Evolutionary conservation across 2,797 vertebrate genomes (phyloP).

Genomic region (Lagocephalus sceleratus): DNA sequence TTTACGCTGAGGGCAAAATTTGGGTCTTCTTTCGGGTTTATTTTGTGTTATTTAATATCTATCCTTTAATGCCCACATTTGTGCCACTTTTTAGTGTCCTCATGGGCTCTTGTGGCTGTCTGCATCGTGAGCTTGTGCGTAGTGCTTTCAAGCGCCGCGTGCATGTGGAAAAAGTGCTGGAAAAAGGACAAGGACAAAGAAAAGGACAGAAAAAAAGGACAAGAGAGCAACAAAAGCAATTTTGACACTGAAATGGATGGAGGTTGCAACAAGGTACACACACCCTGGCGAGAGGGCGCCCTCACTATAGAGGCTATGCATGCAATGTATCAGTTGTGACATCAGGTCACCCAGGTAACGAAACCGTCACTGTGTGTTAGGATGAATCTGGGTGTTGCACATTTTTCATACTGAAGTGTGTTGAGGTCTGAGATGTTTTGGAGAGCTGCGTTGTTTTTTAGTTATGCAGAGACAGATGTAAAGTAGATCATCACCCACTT

Average conservation of each 20-base stretch:
- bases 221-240: slow-evolving; percentile 70
- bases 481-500: too few species aligned
- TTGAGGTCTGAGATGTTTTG: slow-evolving; percentile 9
- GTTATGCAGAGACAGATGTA: slow-evolving; percentile 2
- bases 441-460: slow-evolving; percentile 4
- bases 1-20: too few species aligned
- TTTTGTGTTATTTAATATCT: not conserved
- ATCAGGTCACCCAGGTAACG: slow-evolving; percentile 42
- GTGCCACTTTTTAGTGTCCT: slow-evolving; percentile 79
- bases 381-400: slow-evolving; percentile 41
- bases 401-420: slow-evolving; percentile 23
- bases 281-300: slow-evolving; percentile 1
- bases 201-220: slow-evolving; percentile 73
- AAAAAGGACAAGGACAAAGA: slow-evolving; percentile 85
- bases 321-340: slow-evolving; percentile 52
- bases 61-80: not conserved
- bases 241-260: slow-evolving; percentile 71
- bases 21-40: too few species aligned
- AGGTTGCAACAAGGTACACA: slow-evolving; percentile 59
- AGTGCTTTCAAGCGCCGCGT: slow-evolving; percentile 85
- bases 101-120: slow-evolving; percentile 88
- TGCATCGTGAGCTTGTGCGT: slow-evolving; percentile 84
- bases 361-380: slow-evolving; percentile 42
- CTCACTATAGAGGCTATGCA: slow-evolving; percentile 42
- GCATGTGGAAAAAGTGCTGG: slow-evolving; percentile 90